Percentiles rank a stretch among this genome's conserved stretches.
These are phyloP conservation scores for Scelioninae gen. 2 DNA, from an alignment of 2,888 invertebrate species.

Conservation along the genomic window DNA sequence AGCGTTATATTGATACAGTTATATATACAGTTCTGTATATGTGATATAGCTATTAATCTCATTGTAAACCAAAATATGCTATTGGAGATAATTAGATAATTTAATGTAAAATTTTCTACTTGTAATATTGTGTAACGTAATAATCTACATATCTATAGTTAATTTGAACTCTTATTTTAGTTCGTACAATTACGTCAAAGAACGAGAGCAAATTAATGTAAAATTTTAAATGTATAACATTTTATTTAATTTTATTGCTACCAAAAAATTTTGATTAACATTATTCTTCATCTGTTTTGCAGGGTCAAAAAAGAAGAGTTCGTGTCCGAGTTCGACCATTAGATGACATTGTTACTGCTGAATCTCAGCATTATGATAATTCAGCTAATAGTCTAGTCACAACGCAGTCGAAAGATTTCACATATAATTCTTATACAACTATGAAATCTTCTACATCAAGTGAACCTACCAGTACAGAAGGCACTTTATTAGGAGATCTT, in stretches of 20 bases:
- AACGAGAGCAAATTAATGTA: no score
- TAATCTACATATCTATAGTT: no score
- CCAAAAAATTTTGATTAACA: no score
- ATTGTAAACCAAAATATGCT: not conserved
- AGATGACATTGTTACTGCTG: constrained; percentile 86
- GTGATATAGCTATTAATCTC: constrained; percentile 7
- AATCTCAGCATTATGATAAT: constrained; percentile 84
- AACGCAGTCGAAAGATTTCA: constrained; percentile 48
- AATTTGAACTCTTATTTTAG: no score
- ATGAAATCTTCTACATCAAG: constrained; percentile 24
- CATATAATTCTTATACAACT: constrained; percentile 45
- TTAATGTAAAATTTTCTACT: not conserved
- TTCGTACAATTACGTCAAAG: no score
- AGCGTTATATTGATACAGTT: constrained; percentile 7
- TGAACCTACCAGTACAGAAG: constrained; percentile 43
- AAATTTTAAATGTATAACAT: no score
- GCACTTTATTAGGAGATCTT: constrained; percentile 64
- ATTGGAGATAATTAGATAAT: not conserved
- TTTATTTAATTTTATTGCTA: no score
- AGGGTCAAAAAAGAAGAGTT: constrained; percentile 79
- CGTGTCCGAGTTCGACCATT: constrained; percentile 85
- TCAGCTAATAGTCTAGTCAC: constrained; percentile 68
- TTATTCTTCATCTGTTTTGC: not conserved
- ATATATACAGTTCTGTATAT: not conserved
- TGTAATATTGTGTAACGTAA: no score